phyloP scores from a whole-genome alignment of 1,140 invertebrate genomes.

The Danaus plexippus region DNA sequence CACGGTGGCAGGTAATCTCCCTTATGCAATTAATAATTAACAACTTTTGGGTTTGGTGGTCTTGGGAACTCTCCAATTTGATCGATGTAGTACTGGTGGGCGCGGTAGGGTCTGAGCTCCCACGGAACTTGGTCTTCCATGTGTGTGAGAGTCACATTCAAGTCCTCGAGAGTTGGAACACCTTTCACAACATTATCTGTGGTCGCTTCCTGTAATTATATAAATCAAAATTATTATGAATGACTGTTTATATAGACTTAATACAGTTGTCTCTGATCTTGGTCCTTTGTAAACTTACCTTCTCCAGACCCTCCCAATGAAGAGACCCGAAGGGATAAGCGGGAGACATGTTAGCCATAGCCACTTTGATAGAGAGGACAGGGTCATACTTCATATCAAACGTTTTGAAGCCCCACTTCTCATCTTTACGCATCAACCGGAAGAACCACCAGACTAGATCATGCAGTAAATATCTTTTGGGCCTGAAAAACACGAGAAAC shows the following conservation, averaged over 20 bases:
- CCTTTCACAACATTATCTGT: slow-evolving; percentile 77
- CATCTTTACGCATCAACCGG: slow-evolving; percentile 79
- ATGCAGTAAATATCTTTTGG: slow-evolving; percentile 83
- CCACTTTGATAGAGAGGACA: slow-evolving; percentile 76
- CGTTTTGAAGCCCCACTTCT: slow-evolving; percentile 76
- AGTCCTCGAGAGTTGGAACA: slow-evolving; percentile 88
- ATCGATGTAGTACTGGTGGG: slow-evolving; percentile 80
- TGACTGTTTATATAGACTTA: too few species aligned
- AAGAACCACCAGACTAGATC: slow-evolving; percentile 87
- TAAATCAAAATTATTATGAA: neutral
- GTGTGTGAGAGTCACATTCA: slow-evolving; percentile 82
- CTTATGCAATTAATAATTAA: neutral
- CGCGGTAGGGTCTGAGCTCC: slow-evolving; percentile 79
- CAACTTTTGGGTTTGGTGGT: slow-evolving; percentile 73
- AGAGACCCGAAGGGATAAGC: slow-evolving; percentile 78
- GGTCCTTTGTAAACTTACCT: slow-evolving; percentile 67
- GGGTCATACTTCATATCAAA: slow-evolving; percentile 82
- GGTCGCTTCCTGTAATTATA: slow-evolving; percentile 77
- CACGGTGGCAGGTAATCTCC: neutral
- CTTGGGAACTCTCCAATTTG: slow-evolving; percentile 82
- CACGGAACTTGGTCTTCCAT: slow-evolving; percentile 86
- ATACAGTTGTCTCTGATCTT: too few species aligned
- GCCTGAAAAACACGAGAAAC: slow-evolving; percentile 72
- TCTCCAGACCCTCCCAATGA: slow-evolving; percentile 85
- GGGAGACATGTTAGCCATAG: slow-evolving; percentile 73